These are phyloP conservation scores for Hirtodrosophila confusa DNA, from an alignment of 2,888 invertebrate species.

Conservation along the genomic window DNA sequence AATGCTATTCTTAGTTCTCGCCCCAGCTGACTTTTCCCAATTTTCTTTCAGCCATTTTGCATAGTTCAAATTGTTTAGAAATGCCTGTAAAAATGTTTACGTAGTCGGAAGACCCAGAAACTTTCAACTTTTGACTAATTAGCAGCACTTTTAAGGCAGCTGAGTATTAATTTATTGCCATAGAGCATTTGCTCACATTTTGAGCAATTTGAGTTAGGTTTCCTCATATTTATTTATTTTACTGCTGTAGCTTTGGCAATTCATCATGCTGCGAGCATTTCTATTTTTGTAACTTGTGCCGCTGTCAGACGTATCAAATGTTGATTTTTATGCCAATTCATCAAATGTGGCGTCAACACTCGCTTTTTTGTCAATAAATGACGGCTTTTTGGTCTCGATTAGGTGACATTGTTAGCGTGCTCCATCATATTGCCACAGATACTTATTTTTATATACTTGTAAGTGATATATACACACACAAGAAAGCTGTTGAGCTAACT, in stretches of 20 bases:
- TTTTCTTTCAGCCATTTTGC: slow-evolving; percentile 22
- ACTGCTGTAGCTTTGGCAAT: slow-evolving; percentile 1
- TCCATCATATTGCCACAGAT: slow-evolving; percentile 11
- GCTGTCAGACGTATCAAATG: slow-evolving; percentile 28
- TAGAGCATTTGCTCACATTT: neutral
- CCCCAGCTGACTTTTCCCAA: slow-evolving; percentile 1
- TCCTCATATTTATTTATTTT: slow-evolving; percentile 1
- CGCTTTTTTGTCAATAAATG: slow-evolving; percentile 40
- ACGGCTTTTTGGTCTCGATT: slow-evolving; percentile 14
- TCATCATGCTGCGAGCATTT: slow-evolving; percentile 29
- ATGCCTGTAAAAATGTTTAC: slow-evolving; percentile 25
- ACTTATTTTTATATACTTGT: neutral
- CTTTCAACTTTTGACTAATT: slow-evolving; percentile 33
- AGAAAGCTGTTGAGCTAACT: slow-evolving; percentile 12
- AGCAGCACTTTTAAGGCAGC: slow-evolving; percentile 25
- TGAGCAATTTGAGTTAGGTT: neutral
- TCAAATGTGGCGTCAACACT: slow-evolving; percentile 52
- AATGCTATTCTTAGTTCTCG: slow-evolving; percentile 5
- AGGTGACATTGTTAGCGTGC: slow-evolving; percentile 29
- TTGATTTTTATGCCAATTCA: slow-evolving; percentile 55
- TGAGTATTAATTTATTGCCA: slow-evolving; percentile 37
- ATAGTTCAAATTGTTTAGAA: slow-evolving; percentile 42
- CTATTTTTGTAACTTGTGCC: slow-evolving; percentile 34
- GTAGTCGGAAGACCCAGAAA: slow-evolving; percentile 3
- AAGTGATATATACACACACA: slow-evolving; percentile 1